A percentile compares a stretch with the other conserved stretches of the same genome.
Evolutionary conservation across 2,888 invertebrate genomes (phyloP).

Genomic region (Euplexia lucipara): DNA sequence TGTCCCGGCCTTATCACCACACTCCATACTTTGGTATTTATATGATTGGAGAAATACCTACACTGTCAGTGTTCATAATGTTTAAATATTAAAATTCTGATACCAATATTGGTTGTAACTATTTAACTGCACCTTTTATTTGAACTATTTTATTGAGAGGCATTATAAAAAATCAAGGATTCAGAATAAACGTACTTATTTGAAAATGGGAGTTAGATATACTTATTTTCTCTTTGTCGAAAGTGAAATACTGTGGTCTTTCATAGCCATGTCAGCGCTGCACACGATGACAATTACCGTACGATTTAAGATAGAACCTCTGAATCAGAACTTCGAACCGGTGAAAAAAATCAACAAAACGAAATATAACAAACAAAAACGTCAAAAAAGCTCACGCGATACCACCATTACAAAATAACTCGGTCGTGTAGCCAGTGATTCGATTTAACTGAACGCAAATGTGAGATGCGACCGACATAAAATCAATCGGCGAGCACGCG

Average conservation of each 20-base stretch:
- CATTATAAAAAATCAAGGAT: neutral
- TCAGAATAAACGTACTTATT: neutral
- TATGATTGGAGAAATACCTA: conserved; percentile 50
- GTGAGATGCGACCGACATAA: conserved; percentile 88
- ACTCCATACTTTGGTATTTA: conserved; percentile 43
- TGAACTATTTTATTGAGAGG: neutral
- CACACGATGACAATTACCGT: conserved; percentile 35
- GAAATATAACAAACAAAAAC: conserved; percentile 75
- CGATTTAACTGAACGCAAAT: conserved; percentile 88
- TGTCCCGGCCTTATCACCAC: conserved; percentile 77
- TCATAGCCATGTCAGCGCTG: conserved; percentile 29
- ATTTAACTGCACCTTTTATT: neutral
- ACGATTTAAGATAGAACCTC: conserved; percentile 52
- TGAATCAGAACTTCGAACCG: conserved; percentile 59
- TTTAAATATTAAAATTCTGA: neutral
- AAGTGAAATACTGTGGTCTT: neutral
- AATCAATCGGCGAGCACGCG: conserved; percentile 90
- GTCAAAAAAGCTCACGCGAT: conserved; percentile 84
- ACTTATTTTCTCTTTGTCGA: neutral
- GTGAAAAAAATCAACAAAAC: conserved; percentile 71
- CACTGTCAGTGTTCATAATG: conserved; percentile 27
- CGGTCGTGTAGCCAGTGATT: conserved; percentile 87
- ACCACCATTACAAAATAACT: conserved; percentile 88
- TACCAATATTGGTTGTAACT: no score
- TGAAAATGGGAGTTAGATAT: neutral